Base-by-base conservation (phyloP, 2,888 invertebrate genomes). In the Apomyelois bistriatella region DNA sequence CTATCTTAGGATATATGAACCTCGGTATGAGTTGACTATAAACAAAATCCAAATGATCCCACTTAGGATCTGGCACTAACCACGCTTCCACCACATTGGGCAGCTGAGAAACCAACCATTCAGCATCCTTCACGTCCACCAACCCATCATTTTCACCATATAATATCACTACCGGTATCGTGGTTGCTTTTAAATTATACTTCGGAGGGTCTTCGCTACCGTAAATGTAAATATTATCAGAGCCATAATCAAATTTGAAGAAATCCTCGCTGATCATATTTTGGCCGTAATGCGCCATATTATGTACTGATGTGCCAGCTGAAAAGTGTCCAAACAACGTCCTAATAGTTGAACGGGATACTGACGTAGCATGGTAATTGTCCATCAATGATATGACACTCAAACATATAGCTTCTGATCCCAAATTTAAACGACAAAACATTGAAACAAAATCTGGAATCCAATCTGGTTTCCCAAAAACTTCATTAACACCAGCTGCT, bases 1-100 rank as follows among this genome's bases (percentile, higher is more conserved):
- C 56, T 7, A 74, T 53, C 50, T 64, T 71, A 0, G 74, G 74
- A 15, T 74, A 69, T 42, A 78, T 60, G 49, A 71, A 13, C 55
- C 60, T 60, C 57, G 62, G 65, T 0, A 62, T 70, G 36, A 68
- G 62, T 47, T 65, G 71, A 53, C 81, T 80, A 54, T 80, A 80
- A 0, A 72, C 55, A 0, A 71, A 60, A 51, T 82, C 81, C 32
- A 80, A 48, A 36, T 81, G 81, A 38, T 68, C 74, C 74, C 78
- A 79, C 4, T 68, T 43, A 3, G 91, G 87, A 65, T 92, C 85
- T 0, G 89, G 79, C 28, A 94, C 92, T 55, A 90, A 74, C 60
- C 91, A 85, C 51, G 85, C 86, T 53, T 92, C 92, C 30, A 92
- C 59, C 1, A 92, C 87, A 62, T 92, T 91, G 0, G 93, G 92